Percentiles rank a stretch among this genome's conserved stretches.
phyloP scores from a whole-genome alignment of 2,113 vertebrate species.

The Galeopterus variegatus region DNA sequence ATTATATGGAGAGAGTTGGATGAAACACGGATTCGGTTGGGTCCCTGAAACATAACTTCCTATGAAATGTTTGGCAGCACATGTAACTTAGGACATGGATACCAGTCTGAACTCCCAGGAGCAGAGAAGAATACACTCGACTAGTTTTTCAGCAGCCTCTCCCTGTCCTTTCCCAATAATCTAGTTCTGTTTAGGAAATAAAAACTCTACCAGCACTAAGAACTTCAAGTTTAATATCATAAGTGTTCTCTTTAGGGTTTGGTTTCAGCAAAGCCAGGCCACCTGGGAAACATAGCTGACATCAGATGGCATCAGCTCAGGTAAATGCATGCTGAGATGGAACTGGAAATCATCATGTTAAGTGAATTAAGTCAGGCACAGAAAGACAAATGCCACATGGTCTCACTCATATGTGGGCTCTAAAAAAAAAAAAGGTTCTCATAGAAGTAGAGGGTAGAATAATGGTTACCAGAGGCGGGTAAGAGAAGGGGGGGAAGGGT shows the following conservation, averaged over 20 bases:
- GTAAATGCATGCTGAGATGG: no score
- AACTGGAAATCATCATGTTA: no score
- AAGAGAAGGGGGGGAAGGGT: no score
- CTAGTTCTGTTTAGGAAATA: neutral
- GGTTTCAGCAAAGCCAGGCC: neutral
- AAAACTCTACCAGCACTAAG: neutral
- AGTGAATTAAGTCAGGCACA: no score
- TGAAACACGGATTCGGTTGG: neutral
- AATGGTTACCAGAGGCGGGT: no score
- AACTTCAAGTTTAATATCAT: neutral
- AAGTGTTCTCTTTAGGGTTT: neutral
- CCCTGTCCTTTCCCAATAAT: no score
- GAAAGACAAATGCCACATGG: no score
- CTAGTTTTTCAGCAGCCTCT: neutral
- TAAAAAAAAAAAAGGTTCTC: no score
- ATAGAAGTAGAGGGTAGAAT: no score
- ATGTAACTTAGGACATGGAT: neutral
- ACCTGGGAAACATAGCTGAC: neutral
- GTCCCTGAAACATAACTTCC: neutral
- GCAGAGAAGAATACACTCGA: neutral
- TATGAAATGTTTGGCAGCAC: neutral
- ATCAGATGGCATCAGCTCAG: neutral
- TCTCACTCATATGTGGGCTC: no score
- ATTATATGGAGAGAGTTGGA: neutral
- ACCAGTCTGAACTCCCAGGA: neutral